A percentile compares a stretch with the other conserved stretches of the same genome.
phyloP scores from a whole-genome alignment of 1,140 invertebrate genomes.

The Micrasema longulum region DNA sequence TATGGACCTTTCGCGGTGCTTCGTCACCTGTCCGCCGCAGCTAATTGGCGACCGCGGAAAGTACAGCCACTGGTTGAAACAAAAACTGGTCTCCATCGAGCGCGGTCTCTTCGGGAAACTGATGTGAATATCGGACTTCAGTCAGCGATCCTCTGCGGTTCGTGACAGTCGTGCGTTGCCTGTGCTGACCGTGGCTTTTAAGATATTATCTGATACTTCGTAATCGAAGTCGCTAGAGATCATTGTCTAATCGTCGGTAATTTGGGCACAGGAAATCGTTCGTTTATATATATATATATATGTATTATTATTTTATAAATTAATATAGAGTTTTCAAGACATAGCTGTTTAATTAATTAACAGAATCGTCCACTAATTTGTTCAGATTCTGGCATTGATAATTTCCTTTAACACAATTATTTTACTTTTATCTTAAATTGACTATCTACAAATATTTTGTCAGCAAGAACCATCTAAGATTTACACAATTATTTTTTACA shows the following conservation, averaged over 20 bases:
- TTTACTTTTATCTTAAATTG: background rate
- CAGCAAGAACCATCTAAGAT: too few relatives aligned
- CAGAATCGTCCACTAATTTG: background rate
- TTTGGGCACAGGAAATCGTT: conserved; percentile 11
- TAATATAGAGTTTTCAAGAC: too few relatives aligned
- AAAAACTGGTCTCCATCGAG: conserved; percentile 22
- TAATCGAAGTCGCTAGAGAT: background rate
- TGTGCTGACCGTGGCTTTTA: background rate
- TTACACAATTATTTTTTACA: too few relatives aligned
- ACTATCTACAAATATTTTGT: conserved; percentile 1
- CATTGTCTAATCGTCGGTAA: background rate
- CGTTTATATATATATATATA: too few relatives aligned
- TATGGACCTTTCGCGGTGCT: conserved; percentile 14
- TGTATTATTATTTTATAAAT: too few relatives aligned
- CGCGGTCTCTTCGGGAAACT: conserved; percentile 6
- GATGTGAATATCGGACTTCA: conserved; percentile 1
- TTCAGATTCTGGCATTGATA: conserved; percentile 9
- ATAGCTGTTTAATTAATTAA: too few relatives aligned
- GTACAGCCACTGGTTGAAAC: background rate
- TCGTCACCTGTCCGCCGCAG: conserved; percentile 35
- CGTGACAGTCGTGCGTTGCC: conserved; percentile 21
- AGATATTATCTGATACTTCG: background rate
- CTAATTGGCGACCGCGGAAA: conserved; percentile 28
- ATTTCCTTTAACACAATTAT: conserved; percentile 4
- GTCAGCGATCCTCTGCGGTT: conserved; percentile 16